A percentile compares a stretch with the other conserved stretches of the same genome.
Conservation (phyloP, 2,888 invertebrate genomes). For the Pantelozetes paolii region DNA sequence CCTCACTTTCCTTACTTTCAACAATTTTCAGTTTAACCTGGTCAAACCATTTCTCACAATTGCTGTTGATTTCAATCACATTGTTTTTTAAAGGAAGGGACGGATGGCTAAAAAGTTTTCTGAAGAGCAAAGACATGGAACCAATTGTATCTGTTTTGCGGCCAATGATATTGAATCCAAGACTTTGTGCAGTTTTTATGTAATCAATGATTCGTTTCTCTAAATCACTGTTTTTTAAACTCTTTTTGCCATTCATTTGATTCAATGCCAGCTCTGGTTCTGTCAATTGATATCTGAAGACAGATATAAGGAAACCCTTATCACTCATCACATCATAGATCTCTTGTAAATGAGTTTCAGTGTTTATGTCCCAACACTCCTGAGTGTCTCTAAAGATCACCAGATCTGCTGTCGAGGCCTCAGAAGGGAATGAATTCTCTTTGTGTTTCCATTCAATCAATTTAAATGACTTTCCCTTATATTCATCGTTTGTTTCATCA, state of each 20-base stretch:
- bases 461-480: neutral
- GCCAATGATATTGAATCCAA: neutral
- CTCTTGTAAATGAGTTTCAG: neutral
- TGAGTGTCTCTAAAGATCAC: neutral
- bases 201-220: neutral
- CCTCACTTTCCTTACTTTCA: neutral
- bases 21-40: neutral
- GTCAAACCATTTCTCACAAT: conserved; percentile 22
- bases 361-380: neutral
- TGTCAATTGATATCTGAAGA: conserved; percentile 1
- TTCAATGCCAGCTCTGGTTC: conserved; percentile 13
- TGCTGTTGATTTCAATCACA: neutral
- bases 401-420: neutral
- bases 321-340: neutral
- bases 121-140: neutral
- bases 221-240: neutral
- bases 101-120: neutral
- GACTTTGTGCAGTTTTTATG: neutral
- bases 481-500: neutral
- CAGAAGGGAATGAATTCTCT: neutral
- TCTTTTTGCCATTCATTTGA: conserved; percentile 2
- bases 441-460: conserved; percentile 12
- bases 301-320: neutral
- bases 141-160: neutral
- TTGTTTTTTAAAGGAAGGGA: no score